These are phyloP conservation scores for Drosophila jambulina DNA, from an alignment of 1,140 invertebrate species.

Conservation along the genomic window DNA sequence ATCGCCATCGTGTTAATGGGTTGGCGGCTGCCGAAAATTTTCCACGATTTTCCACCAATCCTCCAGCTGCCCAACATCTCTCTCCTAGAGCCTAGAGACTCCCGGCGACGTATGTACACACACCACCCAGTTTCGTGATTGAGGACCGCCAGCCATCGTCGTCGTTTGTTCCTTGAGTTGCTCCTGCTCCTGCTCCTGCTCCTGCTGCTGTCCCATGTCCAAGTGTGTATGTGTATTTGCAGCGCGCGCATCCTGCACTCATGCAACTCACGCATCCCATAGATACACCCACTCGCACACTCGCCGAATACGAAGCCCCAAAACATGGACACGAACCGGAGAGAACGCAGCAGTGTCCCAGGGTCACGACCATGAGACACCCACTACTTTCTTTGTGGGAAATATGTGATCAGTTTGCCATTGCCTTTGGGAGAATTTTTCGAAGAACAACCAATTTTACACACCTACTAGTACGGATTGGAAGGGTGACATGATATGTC, in stretches of 20 bases:
- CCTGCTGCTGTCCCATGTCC: constrained; percentile 21
- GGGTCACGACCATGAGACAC: not conserved
- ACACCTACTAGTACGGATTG: too few relatives aligned
- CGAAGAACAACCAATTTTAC: too few relatives aligned
- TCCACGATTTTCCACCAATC: constrained; percentile 47
- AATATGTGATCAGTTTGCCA: not conserved
- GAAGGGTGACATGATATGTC: not conserved
- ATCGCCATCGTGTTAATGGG: constrained; percentile 41
- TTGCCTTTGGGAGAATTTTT: too few relatives aligned
- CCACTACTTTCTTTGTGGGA: not conserved
- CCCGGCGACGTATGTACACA: not conserved
- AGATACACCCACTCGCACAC: constrained; percentile 19
- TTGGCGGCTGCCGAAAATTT: constrained; percentile 50
- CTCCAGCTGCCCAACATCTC: constrained; percentile 4
- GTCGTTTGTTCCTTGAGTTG: constrained; percentile 32
- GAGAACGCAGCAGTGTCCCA: not conserved
- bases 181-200: not conserved
- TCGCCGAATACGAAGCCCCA: constrained; percentile 2
- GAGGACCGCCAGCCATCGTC: constrained; percentile 24
- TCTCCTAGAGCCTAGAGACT: not conserved
- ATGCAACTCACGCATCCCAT: constrained; percentile 43
- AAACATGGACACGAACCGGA: constrained; percentile 7
- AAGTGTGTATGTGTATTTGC: constrained; percentile 25
- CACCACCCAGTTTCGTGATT: constrained; percentile 30
- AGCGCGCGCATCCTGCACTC: constrained; percentile 50